Evolutionary conservation across 2,113 vertebrate genomes (phyloP).

Genomic region (Centropus bengalensis): DNA sequence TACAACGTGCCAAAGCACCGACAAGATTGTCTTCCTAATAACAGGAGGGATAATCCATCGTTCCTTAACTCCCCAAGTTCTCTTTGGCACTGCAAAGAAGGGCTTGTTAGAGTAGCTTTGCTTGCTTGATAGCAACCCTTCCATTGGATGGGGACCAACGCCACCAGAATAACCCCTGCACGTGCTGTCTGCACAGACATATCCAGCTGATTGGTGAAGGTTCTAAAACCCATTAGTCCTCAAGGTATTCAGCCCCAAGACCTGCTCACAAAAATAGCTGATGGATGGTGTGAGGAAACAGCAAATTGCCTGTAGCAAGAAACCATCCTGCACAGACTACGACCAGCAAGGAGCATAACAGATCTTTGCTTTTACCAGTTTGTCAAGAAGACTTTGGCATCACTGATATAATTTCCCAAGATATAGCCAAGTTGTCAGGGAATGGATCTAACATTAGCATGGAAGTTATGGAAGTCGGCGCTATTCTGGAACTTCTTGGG

Average conservation of each 20-base stretch:
- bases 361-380: background rate
- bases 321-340: background rate
- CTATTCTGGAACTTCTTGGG: slow-evolving; percentile 48
- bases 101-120: background rate
- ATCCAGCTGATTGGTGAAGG: background rate
- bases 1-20: background rate
- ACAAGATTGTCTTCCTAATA: background rate
- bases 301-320: background rate
- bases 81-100: background rate
- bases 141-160: background rate
- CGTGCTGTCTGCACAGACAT: background rate
- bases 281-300: background rate
- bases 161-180: background rate
- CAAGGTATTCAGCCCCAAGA: background rate
- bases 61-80: background rate
- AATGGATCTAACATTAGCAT: background rate
- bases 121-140: background rate
- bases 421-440: slow-evolving; percentile 30
- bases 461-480: background rate
- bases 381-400: slow-evolving; percentile 25
- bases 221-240: background rate
- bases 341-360: background rate
- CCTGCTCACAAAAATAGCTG: background rate
- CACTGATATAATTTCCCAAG: slow-evolving; percentile 4
- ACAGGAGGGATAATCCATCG: accelerated